phyloP scores from a whole-genome alignment of 2,888 invertebrate species.

The Herminia tarsipennalis region DNA sequence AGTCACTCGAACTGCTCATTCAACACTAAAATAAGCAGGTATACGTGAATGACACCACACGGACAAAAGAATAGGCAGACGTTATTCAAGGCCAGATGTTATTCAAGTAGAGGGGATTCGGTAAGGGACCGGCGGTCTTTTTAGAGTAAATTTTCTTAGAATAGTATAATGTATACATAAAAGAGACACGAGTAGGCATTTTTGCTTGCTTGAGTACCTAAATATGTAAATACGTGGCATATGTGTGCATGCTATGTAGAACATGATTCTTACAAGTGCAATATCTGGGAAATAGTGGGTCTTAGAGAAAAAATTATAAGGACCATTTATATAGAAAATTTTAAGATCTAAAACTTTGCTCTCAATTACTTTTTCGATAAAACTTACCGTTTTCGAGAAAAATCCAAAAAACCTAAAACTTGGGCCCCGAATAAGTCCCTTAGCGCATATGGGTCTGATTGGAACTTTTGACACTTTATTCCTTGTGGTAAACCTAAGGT shows the following conservation, averaged over 20 bases:
- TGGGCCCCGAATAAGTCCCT: too few relatives aligned
- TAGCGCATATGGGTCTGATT: too few relatives aligned
- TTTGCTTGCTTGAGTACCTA: slow-evolving; percentile 15
- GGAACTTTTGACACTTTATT: too few relatives aligned
- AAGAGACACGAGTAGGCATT: slow-evolving; percentile 17
- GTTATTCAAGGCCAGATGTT: slow-evolving; percentile 21
- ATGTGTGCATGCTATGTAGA: slow-evolving; percentile 7
- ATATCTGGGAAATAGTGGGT: too few relatives aligned
- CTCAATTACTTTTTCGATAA: too few relatives aligned
- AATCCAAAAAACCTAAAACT: too few relatives aligned
- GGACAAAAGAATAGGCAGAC: slow-evolving; percentile 19
- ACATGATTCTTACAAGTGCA: slow-evolving; percentile 11
- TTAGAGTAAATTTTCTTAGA: slow-evolving; percentile 16
- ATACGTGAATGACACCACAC: slow-evolving; percentile 18
- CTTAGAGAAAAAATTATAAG: too few relatives aligned
- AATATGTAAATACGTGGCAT: slow-evolving; percentile 10
- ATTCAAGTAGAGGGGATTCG: slow-evolving; percentile 19
- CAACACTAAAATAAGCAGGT: slow-evolving; percentile 12
- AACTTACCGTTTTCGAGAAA: too few relatives aligned
- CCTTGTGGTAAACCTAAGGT: too few relatives aligned
- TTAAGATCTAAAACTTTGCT: too few relatives aligned
- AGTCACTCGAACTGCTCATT: slow-evolving; percentile 14
- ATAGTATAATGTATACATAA: slow-evolving; percentile 15
- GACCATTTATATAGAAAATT: too few relatives aligned
- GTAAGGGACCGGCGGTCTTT: slow-evolving; percentile 15